phyloP scores from a whole-genome alignment of 1,140 invertebrate genomes.

The Calephelis virginiensis region DNA sequence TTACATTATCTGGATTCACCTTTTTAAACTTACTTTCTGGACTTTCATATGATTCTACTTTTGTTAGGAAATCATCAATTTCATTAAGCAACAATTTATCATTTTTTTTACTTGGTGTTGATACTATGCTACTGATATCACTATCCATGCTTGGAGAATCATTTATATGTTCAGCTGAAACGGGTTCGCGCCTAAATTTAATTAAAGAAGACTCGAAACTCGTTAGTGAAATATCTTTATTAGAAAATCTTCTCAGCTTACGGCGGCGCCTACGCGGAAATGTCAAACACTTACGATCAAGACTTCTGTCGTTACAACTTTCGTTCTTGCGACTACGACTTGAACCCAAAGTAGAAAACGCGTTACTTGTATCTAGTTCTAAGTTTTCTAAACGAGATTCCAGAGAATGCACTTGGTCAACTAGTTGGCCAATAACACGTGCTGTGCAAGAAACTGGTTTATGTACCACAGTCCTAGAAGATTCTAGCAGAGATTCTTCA shows the following conservation, averaged over 20 bases:
- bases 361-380: slow-evolving; percentile 52
- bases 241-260: slow-evolving; percentile 42
- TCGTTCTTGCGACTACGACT: slow-evolving; percentile 47
- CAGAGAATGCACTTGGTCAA: slow-evolving; percentile 81
- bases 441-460: slow-evolving; percentile 62
- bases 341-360: slow-evolving; percentile 41
- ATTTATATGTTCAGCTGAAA: slow-evolving; percentile 38
- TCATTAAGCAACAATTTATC: slow-evolving; percentile 73
- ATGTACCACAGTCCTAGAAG: slow-evolving; percentile 56
- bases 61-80: slow-evolving; percentile 78
- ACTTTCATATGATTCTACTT: slow-evolving; percentile 74
- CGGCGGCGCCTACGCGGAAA: slow-evolving; percentile 60
- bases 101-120: slow-evolving; percentile 67
- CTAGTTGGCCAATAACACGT: slow-evolving; percentile 81
- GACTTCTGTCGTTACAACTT: slow-evolving; percentile 47
- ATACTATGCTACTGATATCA: slow-evolving; percentile 64
- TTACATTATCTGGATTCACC: slow-evolving; percentile 56
- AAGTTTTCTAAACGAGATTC: slow-evolving; percentile 79
- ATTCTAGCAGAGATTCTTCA: slow-evolving; percentile 67
- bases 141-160: slow-evolving; percentile 68
- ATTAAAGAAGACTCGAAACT: slow-evolving; percentile 45
- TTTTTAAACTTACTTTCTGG: slow-evolving; percentile 50
- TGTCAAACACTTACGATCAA: slow-evolving; percentile 59
- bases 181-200: slow-evolving; percentile 29
- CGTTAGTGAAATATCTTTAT: slow-evolving; percentile 46